Base-by-base conservation (phyloP, 2,888 invertebrate species). In the Cryptocephalus moraei region DNA sequence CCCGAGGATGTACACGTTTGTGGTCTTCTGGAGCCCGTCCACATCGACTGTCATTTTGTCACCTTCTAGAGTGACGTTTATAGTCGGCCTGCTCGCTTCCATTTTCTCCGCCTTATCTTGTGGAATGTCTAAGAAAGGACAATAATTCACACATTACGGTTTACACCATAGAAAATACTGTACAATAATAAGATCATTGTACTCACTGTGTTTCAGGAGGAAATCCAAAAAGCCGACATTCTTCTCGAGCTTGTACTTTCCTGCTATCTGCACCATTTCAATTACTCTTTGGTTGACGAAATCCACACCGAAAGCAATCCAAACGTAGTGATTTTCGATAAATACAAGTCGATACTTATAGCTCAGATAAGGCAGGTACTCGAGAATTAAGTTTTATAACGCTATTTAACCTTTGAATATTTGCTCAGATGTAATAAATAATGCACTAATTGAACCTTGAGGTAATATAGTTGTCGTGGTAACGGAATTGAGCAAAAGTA, bases 201-300 rank as follows among this genome's bases (percentile, higher is more conserved):
- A 10, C 42, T 42, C 31, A 42, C 42, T 33, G 9, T 32, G 22
- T 8, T 42, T 42, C 1, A n/a, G 31, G 10, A 42, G 32, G 9
- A 42, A 13, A 32, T 22, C 31, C 9, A 32, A n/a, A 4, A 22
- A 42, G 42, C 31, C 31, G 8, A 32, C 10, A 9, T 42, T 42
- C 42, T 42, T 32, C 9, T 32, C 42, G 11, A 42, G 42, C 42
- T 42, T 22, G 32, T 42, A 42, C 31, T 42, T 42, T 42, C 42
- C 42, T 31, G 22, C 32, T 32, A 42, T 42, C 12, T 42, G 22
- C 11, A 42, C 42, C 42, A 42, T 42, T 22, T 31, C 31, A 6
- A 2, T 22, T 22, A 6, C 22, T 22, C 6, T 22, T 22, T 22
- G 3, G 22, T 22, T 6, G 3, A 4, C 22, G 22, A 4, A n/a